Evolutionary conservation across 2,888 invertebrate genomes (phyloP).

Genomic region (Trachelus stipa): DNA sequence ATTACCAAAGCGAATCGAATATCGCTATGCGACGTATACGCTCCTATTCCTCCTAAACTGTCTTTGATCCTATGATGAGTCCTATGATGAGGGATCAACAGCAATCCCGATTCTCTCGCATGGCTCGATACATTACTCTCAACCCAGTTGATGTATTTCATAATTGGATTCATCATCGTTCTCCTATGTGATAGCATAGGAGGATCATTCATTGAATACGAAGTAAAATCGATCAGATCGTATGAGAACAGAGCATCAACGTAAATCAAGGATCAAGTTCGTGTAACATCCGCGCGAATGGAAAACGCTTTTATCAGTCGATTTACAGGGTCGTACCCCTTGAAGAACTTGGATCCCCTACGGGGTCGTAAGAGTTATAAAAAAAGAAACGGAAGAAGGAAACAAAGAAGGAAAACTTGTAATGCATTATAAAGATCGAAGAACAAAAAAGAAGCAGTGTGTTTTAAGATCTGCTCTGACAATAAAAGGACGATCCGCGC

Average conservation of each 20-base stretch:
- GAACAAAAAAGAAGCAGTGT: not conserved
- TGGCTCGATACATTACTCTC: not conserved
- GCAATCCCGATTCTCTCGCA: not conserved
- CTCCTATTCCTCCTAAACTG: not conserved
- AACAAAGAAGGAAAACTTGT: not conserved
- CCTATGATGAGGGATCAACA: not conserved
- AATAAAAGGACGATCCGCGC: not conserved
- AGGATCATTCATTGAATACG: not conserved
- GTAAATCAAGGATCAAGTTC: not conserved
- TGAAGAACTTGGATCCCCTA: not conserved
- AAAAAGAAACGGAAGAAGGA: not conserved
- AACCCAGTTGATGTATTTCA: not conserved
- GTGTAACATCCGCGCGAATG: not conserved
- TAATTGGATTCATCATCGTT: not conserved
- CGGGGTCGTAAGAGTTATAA: not conserved
- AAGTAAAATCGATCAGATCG: not conserved
- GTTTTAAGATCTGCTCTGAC: not conserved
- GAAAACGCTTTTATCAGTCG: not conserved
- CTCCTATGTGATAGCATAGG: not conserved
- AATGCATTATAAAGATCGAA: not conserved
- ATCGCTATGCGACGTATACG: not conserved
- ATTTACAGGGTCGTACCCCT: not conserved
- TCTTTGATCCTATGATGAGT: not conserved
- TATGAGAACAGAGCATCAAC: not conserved
- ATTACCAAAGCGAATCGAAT: not conserved